Evolutionary conservation across 2,113 vertebrate genomes (phyloP).

Genomic region (Pleuronectes platessa): DNA sequence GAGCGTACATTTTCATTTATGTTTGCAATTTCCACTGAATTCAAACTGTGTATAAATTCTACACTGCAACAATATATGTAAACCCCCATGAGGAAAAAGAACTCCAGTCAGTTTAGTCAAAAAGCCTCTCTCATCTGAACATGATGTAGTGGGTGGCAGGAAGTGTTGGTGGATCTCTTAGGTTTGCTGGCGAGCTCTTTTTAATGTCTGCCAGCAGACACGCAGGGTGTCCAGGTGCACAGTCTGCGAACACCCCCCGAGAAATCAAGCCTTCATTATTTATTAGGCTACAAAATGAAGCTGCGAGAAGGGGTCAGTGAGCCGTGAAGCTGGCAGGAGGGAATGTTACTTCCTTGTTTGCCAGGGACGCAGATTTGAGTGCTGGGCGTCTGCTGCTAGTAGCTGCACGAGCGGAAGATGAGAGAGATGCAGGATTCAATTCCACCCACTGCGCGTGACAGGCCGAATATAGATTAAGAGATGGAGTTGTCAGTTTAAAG

Average conservation of each 20-base stretch:
- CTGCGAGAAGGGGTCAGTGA: slow-evolving; percentile 50
- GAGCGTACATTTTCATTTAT: neutral
- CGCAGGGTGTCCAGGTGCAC: slow-evolving; percentile 63
- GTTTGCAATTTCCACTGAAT: slow-evolving; percentile 12
- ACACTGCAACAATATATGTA: slow-evolving; percentile 16
- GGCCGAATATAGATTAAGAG: slow-evolving; percentile 63
- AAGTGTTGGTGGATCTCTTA: slow-evolving; percentile 36
- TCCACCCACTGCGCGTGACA: slow-evolving; percentile 53
- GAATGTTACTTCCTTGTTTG: slow-evolving; percentile 55
- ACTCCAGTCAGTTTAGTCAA: slow-evolving; percentile 19
- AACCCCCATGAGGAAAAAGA: slow-evolving; percentile 10
- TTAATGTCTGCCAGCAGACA: slow-evolving; percentile 54
- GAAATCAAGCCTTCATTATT: slow-evolving; percentile 76
- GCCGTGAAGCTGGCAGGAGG: slow-evolving; percentile 63
- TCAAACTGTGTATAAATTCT: slow-evolving; percentile 13
- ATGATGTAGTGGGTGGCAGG: slow-evolving; percentile 37
- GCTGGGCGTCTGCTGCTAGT: slow-evolving; percentile 27
- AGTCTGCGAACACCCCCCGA: slow-evolving; percentile 54
- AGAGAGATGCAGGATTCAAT: slow-evolving; percentile 46
- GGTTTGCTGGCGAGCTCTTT: slow-evolving; percentile 36
- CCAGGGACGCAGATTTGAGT: slow-evolving; percentile 58
- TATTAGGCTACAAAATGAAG: slow-evolving; percentile 72
- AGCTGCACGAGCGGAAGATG: slow-evolving; percentile 65
- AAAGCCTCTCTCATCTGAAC: slow-evolving; percentile 43
- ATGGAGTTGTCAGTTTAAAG: slow-evolving; percentile 68